Evolutionary conservation across 2,888 invertebrate species (phyloP), one percentile per base, ranked within the genome.

Genomic region (Listrodromus nycthemerus): DNA sequence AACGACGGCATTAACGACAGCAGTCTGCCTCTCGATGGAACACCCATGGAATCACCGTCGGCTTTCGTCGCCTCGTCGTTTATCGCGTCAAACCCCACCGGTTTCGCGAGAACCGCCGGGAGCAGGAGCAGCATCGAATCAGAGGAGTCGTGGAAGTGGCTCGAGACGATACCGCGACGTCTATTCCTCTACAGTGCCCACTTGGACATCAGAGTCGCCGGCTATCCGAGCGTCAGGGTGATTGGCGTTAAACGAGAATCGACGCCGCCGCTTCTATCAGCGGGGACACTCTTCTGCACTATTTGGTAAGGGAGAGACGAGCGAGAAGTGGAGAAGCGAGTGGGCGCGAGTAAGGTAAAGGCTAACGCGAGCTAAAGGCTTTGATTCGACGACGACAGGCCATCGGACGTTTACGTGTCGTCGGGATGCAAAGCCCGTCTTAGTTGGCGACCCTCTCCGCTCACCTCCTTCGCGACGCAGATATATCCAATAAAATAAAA

Each of bases 241-340:
- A 92, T 92, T 89, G 92, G 90, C 90, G 92, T 92, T 89, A 92
- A 92, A 88, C 91, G 91, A 85, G 92, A 89, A 88, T 89, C 90
- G 80, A 87, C 90, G 58, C 89, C 89, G 87, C 75, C 79, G 67
- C 75, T 84, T 61, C 66, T 82, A 73, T 63, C 90, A 86, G 89
- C 89, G 77, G 81, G 84, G 58, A 84, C 87, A 50, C 90, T 92
- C 86, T 92, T 91, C 90, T 92, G 92, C 89, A 92, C 92, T 84
- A 88, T 92, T 88, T 92, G 92, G 92, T 92, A 89, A 89, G 91
- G 87, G 82, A 86, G 83, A 74, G 10, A 13, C 55, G 27, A 33
- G 30, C 24, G 71, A 19, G 21, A 19, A 24, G 30, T 41, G 63
- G 41, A 45, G 45, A 21, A 45, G 63, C 58, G 65, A 45, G n/a